Base-by-base conservation (phyloP, 2,113 vertebrate species). In the Syngnathus floridae region DNA sequence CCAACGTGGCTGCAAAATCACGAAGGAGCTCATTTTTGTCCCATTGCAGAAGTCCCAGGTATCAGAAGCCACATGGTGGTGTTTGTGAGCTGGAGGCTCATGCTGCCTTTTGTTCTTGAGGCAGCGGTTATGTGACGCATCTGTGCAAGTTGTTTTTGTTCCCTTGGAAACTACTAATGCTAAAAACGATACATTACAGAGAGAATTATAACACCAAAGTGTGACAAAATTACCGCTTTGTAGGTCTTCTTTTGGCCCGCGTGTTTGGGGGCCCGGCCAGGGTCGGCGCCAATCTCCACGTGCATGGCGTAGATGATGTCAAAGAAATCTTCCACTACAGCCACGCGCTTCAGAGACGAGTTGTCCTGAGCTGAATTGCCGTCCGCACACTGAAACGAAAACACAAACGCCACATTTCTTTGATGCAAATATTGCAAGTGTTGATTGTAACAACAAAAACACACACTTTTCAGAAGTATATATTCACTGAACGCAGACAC, bases 271-370 rank as follows among this genome's bases (percentile, higher is more conserved):
- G 94, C 94, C 86, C 95, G 92, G 84, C 94, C 94, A 0, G 94
- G 93, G 84, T 97, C 95, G 0, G 93, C 92, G 0, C 94, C 95
- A 89, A 93, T 96, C 91, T 98, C 96, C 88, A 98, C 96, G 69
- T 98, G 96, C 95, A 98, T 98, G 67, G 96, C 96, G 80, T 98
- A 98, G 87, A 98, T 98, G 93, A 98, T 98, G 92, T 98, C 95
- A 76, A 98, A 98, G 92, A 98, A 98, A 89, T 98, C 96, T 87
- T 98, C 96, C 77, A 98, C 96, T 88, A 98, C 95, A 1, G 96
- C 96, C 17, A 98, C 96, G 2, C 95, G 93, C 88, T 98, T 98
- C 87, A 98, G 92, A 88, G 94, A 93, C 77, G 93, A 94, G 89
- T 94, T 94, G 88, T 96, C 95, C 9, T 95, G 94, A 83, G 93